Evolutionary conservation across 1,140 invertebrate species (phyloP), one percentile per base, ranked within the genome.

Genomic region (Ephestia elutella): DNA sequence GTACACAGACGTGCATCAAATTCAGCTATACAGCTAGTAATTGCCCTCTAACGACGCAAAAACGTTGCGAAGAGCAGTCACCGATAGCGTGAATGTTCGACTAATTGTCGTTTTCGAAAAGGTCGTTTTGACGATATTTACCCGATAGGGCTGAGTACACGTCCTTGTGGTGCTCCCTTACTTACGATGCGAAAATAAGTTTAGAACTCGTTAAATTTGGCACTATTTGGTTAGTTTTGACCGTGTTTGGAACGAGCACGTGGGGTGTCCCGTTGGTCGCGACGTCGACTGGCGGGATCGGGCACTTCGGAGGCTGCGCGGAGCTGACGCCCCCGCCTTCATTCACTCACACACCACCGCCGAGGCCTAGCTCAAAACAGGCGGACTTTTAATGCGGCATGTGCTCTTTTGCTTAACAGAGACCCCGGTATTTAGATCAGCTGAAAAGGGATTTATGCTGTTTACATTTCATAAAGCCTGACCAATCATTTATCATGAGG

Each of bases 341-440:
- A 83, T 83, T 85, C 82, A 85, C 76, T 67, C 70, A 65, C 71
- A 69, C 74, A 63, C 63, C 66, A 58, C 63, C 65, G 58, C 60
- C 71, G 71, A 81, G 74, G 77, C 81, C 79, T 75, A 79, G 78
- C 80, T 74, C 77, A 74, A 80, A 77, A 80, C 81, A 77, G 77
- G 73, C 79, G 79, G 82, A 83, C 79, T 85, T 80, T 72, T 80
- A 81, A 83, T 83, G 82, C 81, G 78, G 75, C 80, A 80, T 84
- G 77, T 78, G 77, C 73, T 74, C 63, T 77, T 82, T 80, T 76
- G 73, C 64, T 73, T 74, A 76, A 82, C 63, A 70, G 57, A 54
- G 63, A 64, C 53, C 63, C 51, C 57, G 48, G 54, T 44, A 44
- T 17, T 15, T 44, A 66, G 59, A 72, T 65, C 70, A 69, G 59